Evolutionary conservation across 2,888 invertebrate species (phyloP).

Genomic region (Cheilosia scutellata): DNA sequence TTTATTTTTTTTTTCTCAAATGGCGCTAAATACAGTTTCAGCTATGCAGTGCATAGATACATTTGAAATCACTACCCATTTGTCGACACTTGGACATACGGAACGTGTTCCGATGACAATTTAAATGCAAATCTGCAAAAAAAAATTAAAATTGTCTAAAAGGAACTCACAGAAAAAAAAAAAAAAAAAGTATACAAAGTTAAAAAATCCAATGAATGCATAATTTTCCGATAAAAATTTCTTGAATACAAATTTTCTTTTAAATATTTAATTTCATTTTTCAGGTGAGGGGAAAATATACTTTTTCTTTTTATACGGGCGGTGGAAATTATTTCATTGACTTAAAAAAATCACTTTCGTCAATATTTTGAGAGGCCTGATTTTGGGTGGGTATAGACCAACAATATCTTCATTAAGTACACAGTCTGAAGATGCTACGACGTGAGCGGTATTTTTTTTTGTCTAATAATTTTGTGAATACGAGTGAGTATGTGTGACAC

Average conservation of each 20-base stretch:
- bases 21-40: conserved; percentile 68
- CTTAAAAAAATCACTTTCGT: conserved; percentile 54
- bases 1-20: conserved; percentile 29
- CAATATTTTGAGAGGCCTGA: conserved; percentile 12
- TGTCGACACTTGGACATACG: conserved; percentile 48
- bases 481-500: not conserved
- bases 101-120: conserved; percentile 65
- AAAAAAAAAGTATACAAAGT: conserved; percentile 14
- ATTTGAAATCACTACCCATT: conserved; percentile 46
- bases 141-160: conserved; percentile 41
- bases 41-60: conserved; percentile 35
- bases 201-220: conserved; percentile 62
- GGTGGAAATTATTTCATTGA: conserved; percentile 1
- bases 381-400: not conserved
- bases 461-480: conserved; percentile 13
- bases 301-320: not conserved
- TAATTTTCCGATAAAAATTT: conserved; percentile 71
- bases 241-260: conserved; percentile 72
- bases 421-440: not conserved
- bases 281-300: conserved; percentile 29
- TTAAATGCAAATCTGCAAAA: conserved; percentile 74
- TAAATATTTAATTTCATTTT: conserved; percentile 71
- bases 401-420: conserved; percentile 53
- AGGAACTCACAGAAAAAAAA: conserved; percentile 15
- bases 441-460: conserved; percentile 14